Evolutionary conservation across 2,888 invertebrate species (phyloP), one percentile per base, ranked within the genome.

Genomic region (Pterostichus madidus): DNA sequence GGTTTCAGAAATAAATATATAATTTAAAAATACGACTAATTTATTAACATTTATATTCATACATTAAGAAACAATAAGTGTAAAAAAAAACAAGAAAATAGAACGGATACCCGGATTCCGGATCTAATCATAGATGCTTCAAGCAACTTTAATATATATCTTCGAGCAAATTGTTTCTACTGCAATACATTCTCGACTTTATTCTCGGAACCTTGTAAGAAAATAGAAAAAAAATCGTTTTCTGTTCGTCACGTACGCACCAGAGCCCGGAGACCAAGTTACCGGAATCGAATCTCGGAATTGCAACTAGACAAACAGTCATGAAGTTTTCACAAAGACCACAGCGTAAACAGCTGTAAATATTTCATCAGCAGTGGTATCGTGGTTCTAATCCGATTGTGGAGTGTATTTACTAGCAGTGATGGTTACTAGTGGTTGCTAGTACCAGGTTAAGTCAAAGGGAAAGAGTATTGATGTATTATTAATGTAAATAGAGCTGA

Each of bases 301-400:
- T 24, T 31, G 64, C 17, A 64, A 59, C 59, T 5, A 59, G 31
- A 17, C 59, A 17, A 31, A 64, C 64, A 64, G n/a, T 64, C 64
- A 64, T 64, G 64, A 35, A 64, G 64, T 64, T 64, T 64, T 31
- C 31, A 64, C 17, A 59, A 17, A 59, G 44, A 11, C 44, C 11
- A 11, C 35, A 10, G 32, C n/a, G 31, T 24, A 64, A 31, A 64
- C 64, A 32, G 24, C 13, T 64, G 64, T 64, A 64, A 64, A 64
- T 64, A 64, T 64, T 64, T 64, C 35, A 64, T 5, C 64, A 32
- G 32, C 35, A 31, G 31, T 31, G 64, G 64, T 31, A 32, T 24
- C 64, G 24, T 13, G n/a, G 64, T n/a, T 64, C 32, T 35, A 64
- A 64, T 64, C 24, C 64, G 64, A 64, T 64, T 64, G 35, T 64